Evolutionary conservation across 2,888 invertebrate species (phyloP).

Genomic region (Hartigia nigra): DNA sequence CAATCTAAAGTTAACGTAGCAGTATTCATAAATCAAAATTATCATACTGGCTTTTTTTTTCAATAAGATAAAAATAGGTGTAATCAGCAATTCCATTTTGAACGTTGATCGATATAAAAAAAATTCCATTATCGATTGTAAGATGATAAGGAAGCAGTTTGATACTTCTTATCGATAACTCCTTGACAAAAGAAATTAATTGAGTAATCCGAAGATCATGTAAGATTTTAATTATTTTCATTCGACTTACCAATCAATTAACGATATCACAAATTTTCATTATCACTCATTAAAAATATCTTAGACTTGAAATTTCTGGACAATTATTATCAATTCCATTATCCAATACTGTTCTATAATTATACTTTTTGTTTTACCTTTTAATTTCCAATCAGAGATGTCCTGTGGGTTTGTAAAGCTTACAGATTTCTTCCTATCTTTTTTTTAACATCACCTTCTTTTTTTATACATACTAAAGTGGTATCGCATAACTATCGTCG

Average conservation of each 20-base stretch:
- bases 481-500: background rate
- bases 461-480: background rate
- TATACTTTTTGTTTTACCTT: background rate
- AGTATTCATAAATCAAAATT: background rate
- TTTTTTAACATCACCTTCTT: background rate
- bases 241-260: background rate
- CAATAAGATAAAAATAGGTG: background rate
- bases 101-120: background rate
- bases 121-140: background rate
- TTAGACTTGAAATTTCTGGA: background rate
- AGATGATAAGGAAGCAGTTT: background rate
- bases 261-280: background rate
- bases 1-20: background rate
- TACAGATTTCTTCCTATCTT: background rate
- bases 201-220: background rate
- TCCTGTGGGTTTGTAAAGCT: background rate
- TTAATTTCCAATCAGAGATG: background rate
- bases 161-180: background rate
- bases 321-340: background rate
- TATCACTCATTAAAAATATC: background rate
- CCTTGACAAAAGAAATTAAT: background rate
- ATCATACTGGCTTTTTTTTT: background rate
- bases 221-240: background rate
- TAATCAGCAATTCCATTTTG: background rate
- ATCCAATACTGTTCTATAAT: background rate